These are phyloP conservation scores for Cerastoderma edule DNA, from an alignment of 2,888 invertebrate species.

Conservation along the genomic window DNA sequence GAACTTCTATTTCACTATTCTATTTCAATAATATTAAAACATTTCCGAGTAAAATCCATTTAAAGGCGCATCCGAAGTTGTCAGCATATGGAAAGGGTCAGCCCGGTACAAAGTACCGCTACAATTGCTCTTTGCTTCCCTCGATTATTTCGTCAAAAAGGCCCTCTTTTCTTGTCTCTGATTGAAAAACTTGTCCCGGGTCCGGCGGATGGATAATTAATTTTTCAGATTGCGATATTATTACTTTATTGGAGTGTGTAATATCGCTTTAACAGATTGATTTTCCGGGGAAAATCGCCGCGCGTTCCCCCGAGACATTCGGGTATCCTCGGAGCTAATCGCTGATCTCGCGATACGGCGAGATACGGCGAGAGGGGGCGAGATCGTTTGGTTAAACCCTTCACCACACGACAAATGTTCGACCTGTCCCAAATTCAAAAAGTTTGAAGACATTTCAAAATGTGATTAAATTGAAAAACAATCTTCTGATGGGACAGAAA, in stretches of 20 bases:
- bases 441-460: too few species aligned
- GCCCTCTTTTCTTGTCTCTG: slow-evolving; percentile 45
- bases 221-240: slow-evolving; percentile 68
- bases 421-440: too few species aligned
- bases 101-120: too few species aligned
- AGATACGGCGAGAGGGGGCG: slow-evolving; percentile 24
- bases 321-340: slow-evolving; percentile 46
- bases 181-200: slow-evolving; percentile 59
- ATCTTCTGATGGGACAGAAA: too few species aligned
- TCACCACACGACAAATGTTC: too few species aligned
- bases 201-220: slow-evolving; percentile 63
- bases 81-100: too few species aligned
- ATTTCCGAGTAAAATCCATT: too few species aligned
- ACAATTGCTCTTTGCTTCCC: slow-evolving; percentile 40
- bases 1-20: too few species aligned
- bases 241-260: slow-evolving; percentile 66
- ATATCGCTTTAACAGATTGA: slow-evolving; percentile 68
- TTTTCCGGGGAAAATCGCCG: slow-evolving; percentile 57
- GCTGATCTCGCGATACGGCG: slow-evolving; percentile 39
- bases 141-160: slow-evolving; percentile 40
- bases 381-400: slow-evolving; percentile 41
- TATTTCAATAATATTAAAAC: too few species aligned
- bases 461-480: too few species aligned
- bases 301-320: slow-evolving; percentile 42
- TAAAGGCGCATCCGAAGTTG: too few species aligned